Conservation (phyloP, 1,140 invertebrate species). For the Portunus trituberculatus region DNA sequence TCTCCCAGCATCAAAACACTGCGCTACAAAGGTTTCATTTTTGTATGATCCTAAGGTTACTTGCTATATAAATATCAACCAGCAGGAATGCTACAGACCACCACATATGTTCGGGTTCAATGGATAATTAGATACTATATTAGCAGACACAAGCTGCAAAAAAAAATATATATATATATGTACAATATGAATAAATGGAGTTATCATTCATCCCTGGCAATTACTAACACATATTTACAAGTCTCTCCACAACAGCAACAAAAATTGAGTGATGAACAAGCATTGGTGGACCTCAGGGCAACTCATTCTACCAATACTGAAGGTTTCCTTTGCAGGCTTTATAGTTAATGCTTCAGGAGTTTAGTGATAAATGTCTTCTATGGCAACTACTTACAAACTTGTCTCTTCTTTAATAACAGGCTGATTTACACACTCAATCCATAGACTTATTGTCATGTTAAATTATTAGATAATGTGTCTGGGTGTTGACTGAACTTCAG, state of each 20-base stretch:
- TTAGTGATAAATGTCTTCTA: not conserved
- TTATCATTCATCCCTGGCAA: constrained; percentile 27
- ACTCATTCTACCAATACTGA: not conserved
- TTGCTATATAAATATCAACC: constrained; percentile 71
- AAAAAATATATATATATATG: constrained; percentile 60
- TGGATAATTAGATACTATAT: constrained; percentile 49
- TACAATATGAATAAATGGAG: constrained; percentile 34
- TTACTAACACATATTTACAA: constrained; percentile 54
- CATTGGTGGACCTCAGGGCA: constrained; percentile 64
- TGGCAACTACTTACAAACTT: not conserved
- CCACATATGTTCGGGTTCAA: constrained; percentile 24
- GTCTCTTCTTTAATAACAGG: not conserved
- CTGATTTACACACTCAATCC: not conserved
- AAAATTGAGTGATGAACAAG: constrained; percentile 55
- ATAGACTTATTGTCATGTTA: not conserved
- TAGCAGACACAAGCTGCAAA: constrained; percentile 69
- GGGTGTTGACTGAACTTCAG: too few species aligned
- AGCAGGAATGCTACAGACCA: constrained; percentile 74
- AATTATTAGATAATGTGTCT: not conserved
- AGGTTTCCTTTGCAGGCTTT: not conserved
- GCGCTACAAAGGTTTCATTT: constrained; percentile 36
- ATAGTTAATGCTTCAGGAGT: not conserved
- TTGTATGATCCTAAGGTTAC: constrained; percentile 64
- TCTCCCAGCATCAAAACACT: constrained; percentile 52
- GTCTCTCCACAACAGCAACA: constrained; percentile 55